Evolutionary conservation across 2,888 invertebrate genomes (phyloP).

Genomic region (Agrotis segetum): DNA sequence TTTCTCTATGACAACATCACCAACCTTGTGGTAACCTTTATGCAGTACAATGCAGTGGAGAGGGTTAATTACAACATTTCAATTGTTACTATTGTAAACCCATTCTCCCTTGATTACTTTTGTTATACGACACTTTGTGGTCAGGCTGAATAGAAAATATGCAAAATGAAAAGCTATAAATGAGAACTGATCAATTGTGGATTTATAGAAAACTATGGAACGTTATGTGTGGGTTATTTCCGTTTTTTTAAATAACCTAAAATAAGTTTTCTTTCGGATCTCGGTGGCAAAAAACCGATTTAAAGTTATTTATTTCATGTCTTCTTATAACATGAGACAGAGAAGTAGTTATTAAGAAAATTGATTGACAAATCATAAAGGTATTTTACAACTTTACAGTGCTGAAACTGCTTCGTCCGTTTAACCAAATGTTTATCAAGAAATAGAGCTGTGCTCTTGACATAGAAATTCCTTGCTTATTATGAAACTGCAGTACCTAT

Average conservation of each 20-base stretch:
- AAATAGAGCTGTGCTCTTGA: not conserved
- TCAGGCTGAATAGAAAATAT: not conserved
- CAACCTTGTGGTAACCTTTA: not conserved
- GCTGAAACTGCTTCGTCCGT: too few relatives aligned
- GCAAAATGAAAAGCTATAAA: conserved; percentile 18
- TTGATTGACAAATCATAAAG: too few relatives aligned
- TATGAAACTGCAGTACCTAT: conserved; percentile 16
- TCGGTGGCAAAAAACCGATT: too few relatives aligned
- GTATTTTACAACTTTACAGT: too few relatives aligned
- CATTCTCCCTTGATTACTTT: conserved; percentile 1
- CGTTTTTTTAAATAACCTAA: too few relatives aligned
- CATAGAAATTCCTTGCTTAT: conserved; percentile 3
- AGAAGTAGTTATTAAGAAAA: not conserved
- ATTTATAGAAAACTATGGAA: not conserved
- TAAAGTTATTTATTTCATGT: too few relatives aligned
- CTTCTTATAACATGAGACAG: not conserved
- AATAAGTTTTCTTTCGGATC: too few relatives aligned
- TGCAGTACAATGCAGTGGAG: not conserved
- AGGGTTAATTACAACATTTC: not conserved
- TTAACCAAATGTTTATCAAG: not conserved
- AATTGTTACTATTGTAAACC: conserved; percentile 2
- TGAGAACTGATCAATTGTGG: not conserved
- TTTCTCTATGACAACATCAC: not conserved
- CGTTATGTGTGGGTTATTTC: not conserved
- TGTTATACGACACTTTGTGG: not conserved